These are phyloP conservation scores for Leucophora obtusa DNA, from an alignment of 2,888 invertebrate genomes.

Conservation along the genomic window DNA sequence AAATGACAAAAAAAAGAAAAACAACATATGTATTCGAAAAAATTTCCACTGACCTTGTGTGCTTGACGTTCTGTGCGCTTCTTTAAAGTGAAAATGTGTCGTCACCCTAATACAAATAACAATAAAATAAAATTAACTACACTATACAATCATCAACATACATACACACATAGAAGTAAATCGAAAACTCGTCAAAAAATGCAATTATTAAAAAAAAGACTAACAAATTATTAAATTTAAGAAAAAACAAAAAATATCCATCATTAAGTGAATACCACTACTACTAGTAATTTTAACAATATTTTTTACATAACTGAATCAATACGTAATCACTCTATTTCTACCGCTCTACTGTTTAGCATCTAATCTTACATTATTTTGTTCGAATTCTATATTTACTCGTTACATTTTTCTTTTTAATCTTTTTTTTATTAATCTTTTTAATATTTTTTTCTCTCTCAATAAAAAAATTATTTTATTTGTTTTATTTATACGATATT, in stretches of 20 bases:
- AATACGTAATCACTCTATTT: not conserved
- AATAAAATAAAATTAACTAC: not conserved
- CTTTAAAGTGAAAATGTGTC: too few species aligned
- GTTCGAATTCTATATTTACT: slow-evolving; percentile 39
- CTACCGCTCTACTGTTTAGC: not conserved
- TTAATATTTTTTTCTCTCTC: slow-evolving; percentile 12
- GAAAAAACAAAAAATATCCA: slow-evolving; percentile 41
- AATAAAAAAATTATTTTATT: slow-evolving; percentile 41
- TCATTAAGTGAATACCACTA: slow-evolving; percentile 34
- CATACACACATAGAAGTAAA: slow-evolving; percentile 18
- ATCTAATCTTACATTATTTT: slow-evolving; percentile 7
- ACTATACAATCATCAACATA: not conserved
- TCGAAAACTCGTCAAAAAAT: slow-evolving; percentile 22
- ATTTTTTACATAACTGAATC: slow-evolving; percentile 17
- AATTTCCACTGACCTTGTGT: too few species aligned
- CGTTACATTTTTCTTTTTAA: slow-evolving; percentile 23
- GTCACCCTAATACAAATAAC: not conserved
- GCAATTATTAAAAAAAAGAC: slow-evolving; percentile 53
- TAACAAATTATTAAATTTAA: slow-evolving; percentile 58
- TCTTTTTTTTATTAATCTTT: slow-evolving; percentile 26
- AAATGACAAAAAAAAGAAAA: too few species aligned
- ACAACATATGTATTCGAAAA: too few species aligned
- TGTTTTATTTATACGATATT: slow-evolving; percentile 26
- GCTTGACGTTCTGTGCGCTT: too few species aligned
- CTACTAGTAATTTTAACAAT: slow-evolving; percentile 26